A percentile compares a stretch with the other conserved stretches of the same genome.
Evolutionary conservation across 2,888 invertebrate genomes (phyloP).

Genomic region (Dioctria linearis): DNA sequence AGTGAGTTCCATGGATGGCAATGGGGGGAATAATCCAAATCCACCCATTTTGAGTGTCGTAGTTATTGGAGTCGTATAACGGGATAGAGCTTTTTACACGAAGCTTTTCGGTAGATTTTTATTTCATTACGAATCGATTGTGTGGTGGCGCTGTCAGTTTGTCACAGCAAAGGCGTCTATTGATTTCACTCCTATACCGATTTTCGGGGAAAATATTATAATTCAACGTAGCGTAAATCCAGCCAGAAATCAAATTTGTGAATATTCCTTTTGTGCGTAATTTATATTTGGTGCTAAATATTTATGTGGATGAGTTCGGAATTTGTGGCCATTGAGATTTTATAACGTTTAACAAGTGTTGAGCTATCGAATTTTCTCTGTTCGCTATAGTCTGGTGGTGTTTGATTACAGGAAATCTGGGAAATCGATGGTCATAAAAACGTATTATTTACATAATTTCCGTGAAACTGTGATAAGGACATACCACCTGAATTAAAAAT

Average conservation of each 20-base stretch:
- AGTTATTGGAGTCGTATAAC: background rate
- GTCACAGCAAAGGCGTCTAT: conserved; percentile 35
- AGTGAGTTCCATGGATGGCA: conserved; percentile 4
- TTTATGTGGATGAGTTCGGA: conserved; percentile 5
- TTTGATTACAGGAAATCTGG: background rate
- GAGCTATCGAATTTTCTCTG: conserved; percentile 39
- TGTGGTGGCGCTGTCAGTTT: conserved; percentile 47
- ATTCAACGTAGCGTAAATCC: background rate
- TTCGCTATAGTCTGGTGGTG: conserved; percentile 9
- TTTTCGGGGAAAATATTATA: conserved; percentile 16
- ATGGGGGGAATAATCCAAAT: too few relatives aligned
- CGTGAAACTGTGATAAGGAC: conserved; percentile 30
- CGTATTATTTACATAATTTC: conserved; percentile 19
- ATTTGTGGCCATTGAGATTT: conserved; percentile 22
- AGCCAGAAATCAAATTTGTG: conserved; percentile 8
- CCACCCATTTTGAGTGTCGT: background rate
- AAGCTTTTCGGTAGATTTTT: conserved; percentile 38
- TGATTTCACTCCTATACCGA: conserved; percentile 36
- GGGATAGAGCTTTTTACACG: background rate
- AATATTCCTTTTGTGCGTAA: background rate
- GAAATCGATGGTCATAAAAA: conserved; percentile 42
- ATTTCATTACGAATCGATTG: conserved; percentile 52
- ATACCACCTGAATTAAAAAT: conserved; percentile 21
- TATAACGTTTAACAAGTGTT: conserved; percentile 23
- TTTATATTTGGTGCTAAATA: conserved; percentile 33